Evolutionary conservation across 30 jellyfish, hydroid and myxozoan genomes (phyloP).

Genomic region (Aurelia sp.): DNA sequence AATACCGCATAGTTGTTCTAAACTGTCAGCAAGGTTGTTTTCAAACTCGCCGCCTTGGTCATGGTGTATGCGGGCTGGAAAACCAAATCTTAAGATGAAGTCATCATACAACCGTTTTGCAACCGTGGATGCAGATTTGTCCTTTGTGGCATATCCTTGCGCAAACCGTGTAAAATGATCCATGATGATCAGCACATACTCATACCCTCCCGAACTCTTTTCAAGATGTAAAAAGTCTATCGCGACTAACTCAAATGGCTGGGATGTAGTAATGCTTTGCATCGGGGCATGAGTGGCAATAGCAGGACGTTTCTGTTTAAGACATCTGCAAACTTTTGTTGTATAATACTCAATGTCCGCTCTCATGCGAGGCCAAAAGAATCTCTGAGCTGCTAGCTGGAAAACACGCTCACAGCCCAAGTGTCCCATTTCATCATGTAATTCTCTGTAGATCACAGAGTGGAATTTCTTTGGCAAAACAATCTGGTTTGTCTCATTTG

Average conservation of each 20-base stretch:
- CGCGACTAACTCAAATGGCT: slow-evolving; percentile 38
- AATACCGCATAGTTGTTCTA: slow-evolving; percentile 41
- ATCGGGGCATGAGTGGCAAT: slow-evolving; percentile 17
- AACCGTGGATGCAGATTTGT: slow-evolving; percentile 48
- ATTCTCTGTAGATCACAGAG: background rate
- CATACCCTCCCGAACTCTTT: slow-evolving; percentile 58
- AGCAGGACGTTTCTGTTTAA: slow-evolving; percentile 30
- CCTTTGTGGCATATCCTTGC: slow-evolving; percentile 50
- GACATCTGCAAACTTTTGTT: slow-evolving; percentile 18
- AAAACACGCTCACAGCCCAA: slow-evolving; percentile 3
- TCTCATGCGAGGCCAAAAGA: slow-evolving; percentile 45
- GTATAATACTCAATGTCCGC: slow-evolving; percentile 21
- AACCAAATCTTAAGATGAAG: slow-evolving; percentile 30
- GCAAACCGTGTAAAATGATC: slow-evolving; percentile 63
- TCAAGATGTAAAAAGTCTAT: slow-evolving; percentile 23
- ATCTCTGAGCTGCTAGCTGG: background rate
- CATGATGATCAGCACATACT: slow-evolving; percentile 41
- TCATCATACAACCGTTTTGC: slow-evolving; percentile 40
- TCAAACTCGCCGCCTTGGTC: slow-evolving; percentile 66
- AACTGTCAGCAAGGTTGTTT: slow-evolving; percentile 15
- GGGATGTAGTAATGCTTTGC: slow-evolving; percentile 19
- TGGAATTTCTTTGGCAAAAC: background rate
- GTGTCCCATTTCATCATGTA: slow-evolving; percentile 3
- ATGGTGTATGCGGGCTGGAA: slow-evolving; percentile 61
- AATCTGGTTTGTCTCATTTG: background rate